Percentiles rank a stretch among this genome's conserved stretches.
Conservation (phyloP, 64 coral and sea anemone species). For the Stichodactyla helianthus region DNA sequence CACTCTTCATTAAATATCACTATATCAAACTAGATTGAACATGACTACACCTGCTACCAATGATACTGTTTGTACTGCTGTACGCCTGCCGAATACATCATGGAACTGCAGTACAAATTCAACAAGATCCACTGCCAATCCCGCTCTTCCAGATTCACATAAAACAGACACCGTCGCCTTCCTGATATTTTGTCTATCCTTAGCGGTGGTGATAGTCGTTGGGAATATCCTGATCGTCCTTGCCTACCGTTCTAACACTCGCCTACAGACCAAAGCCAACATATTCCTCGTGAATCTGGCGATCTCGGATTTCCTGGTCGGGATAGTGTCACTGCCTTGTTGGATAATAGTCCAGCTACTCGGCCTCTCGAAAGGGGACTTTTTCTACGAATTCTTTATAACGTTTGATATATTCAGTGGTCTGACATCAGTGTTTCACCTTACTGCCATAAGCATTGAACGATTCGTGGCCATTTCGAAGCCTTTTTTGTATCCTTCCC, state of each 20-base stretch:
- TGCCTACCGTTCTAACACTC: constrained; percentile 49
- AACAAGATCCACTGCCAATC: not conserved
- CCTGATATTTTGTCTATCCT: constrained; percentile 3
- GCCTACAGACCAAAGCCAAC: constrained; percentile 66
- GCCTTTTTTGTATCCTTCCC: constrained; percentile 41
- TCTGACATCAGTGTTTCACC: constrained; percentile 73
- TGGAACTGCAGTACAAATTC: not conserved
- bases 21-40: not conserved
- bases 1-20: not conserved
- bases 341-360: constrained; percentile 58
- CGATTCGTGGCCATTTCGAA: constrained; percentile 68
- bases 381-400: constrained; percentile 35
- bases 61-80: not conserved
- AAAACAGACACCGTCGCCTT: constrained; percentile 20
- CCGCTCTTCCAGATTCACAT: not conserved
- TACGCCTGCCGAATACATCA: not conserved
- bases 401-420: constrained; percentile 70
- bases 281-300: constrained; percentile 72
- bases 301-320: constrained; percentile 65
- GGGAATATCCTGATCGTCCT: constrained; percentile 65
- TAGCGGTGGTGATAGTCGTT: constrained; percentile 44
- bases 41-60: not conserved
- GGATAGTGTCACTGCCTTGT: constrained; percentile 45
- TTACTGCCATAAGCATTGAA: constrained; percentile 82
- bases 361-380: not conserved